These are phyloP conservation scores for Brenthis ino DNA, from an alignment of 2,888 invertebrate species.

Conservation along the genomic window DNA sequence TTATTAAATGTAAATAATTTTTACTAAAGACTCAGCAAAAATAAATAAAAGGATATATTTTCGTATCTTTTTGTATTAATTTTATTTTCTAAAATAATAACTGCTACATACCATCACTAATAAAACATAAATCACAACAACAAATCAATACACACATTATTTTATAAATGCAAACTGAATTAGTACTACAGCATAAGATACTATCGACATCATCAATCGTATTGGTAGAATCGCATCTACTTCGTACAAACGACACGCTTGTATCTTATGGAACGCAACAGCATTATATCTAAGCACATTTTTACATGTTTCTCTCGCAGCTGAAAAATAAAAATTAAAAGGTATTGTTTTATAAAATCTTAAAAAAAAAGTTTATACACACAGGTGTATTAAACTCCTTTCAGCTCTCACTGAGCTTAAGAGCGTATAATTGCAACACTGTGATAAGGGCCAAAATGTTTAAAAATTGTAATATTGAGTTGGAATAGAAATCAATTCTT, in stretches of 20 bases:
- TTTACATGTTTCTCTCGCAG: not conserved
- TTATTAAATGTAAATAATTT: too few relatives aligned
- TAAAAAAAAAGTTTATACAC: too few relatives aligned
- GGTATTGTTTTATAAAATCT: not conserved
- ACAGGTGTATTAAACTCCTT: too few relatives aligned
- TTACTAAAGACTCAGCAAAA: too few relatives aligned
- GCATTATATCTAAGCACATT: constrained; percentile 18
- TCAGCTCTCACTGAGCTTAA: too few relatives aligned
- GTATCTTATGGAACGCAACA: constrained; percentile 13
- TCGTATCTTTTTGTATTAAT: too few relatives aligned
- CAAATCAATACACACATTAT: not conserved
- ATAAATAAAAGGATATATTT: too few relatives aligned
- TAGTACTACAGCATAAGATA: constrained; percentile 17
- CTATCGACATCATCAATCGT: not conserved
- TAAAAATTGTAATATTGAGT: not conserved
- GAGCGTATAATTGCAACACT: too few relatives aligned
- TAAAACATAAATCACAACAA: not conserved
- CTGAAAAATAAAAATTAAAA: constrained; percentile 14
- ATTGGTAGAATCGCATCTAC: constrained; percentile 22
- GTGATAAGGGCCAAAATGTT: too few relatives aligned
- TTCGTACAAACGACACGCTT: constrained; percentile 6
- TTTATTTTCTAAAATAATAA: too few relatives aligned
- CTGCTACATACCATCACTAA: too few relatives aligned
- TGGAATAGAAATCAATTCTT: not conserved
- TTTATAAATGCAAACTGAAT: constrained; percentile 19